These are phyloP conservation scores for Melinaea marsaeus DNA, from an alignment of 2,888 invertebrate genomes.

Conservation along the genomic window DNA sequence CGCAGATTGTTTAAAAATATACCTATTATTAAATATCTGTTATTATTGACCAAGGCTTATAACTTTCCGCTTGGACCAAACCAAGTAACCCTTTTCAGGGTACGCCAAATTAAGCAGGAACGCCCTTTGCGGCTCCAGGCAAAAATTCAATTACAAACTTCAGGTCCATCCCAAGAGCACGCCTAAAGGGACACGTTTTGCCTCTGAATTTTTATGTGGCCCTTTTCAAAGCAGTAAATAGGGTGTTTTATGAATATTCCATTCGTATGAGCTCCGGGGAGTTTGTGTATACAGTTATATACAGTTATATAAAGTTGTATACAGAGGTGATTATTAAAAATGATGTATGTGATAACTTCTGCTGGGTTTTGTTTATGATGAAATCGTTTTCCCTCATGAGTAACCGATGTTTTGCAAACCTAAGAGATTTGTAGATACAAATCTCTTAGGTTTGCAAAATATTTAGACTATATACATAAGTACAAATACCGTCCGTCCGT, in stretches of 20 bases:
- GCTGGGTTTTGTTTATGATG: background rate
- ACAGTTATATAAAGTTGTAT: conserved; percentile 11
- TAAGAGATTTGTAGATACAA: background rate
- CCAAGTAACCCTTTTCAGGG: conserved; percentile 63
- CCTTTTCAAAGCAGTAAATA: conserved; percentile 75
- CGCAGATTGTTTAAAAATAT: no score
- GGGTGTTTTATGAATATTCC: conserved; percentile 74
- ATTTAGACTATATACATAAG: no score
- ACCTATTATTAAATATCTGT: no score
- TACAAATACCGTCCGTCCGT: no score
- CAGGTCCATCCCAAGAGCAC: conserved; percentile 70
- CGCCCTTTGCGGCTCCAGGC: conserved; percentile 75
- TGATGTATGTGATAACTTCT: background rate
- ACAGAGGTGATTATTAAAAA: conserved; percentile 2
- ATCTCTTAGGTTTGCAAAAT: no score
- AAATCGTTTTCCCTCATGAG: background rate
- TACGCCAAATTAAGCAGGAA: conserved; percentile 73
- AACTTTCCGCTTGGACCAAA: conserved; percentile 34
- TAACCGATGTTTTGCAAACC: background rate
- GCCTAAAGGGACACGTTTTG: conserved; percentile 69
- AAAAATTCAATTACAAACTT: conserved; percentile 78
- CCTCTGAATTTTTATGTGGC: conserved; percentile 74
- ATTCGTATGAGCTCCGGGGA: conserved; percentile 60
- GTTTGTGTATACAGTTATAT: conserved; percentile 18
- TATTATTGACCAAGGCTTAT: no score